Base-by-base conservation (phyloP, 2,888 invertebrate species). In the Erebia aethiops region DNA sequence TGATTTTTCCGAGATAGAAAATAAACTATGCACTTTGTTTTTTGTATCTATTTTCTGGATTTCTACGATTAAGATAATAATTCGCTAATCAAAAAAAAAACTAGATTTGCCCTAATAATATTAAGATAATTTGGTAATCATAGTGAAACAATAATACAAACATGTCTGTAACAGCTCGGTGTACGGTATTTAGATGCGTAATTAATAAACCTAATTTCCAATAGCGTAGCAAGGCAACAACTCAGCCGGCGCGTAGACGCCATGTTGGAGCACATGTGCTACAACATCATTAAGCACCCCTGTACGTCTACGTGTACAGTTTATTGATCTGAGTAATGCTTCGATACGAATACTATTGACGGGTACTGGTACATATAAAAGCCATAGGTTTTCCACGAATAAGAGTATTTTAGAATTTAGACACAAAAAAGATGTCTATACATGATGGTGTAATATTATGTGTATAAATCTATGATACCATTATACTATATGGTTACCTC, bases 261-360 rank as follows among this genome's bases (percentile, higher is more conserved):
- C 73, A 75, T 77, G 76, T 75, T 76, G 51, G 73, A 75, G 64
- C 76, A 75, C 78, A 78, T 77, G 75, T 78, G 78, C 71, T 77
- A 77, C 76, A 76, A 73, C 76, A 75, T 77, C 75, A 77, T 76
- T 76, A 75, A 74, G 71, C 74, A 62, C 69, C 71, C 73, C 69
- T 69, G 70, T 66, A 67, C 66, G 71, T 71, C 72, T 76, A 77
- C 78, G 77, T 76, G 78, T 71, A 73, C 74, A 70, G 74, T 70
- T 74, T 78, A 75, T 77, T 75, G 75, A 78, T 77, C 74, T 73
- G 68, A 66, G 71, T 75, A 74, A 66, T 68, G 63, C 54, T 67
- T 71, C 56, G 54, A 71, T 72, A 69, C 18, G 43, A 43, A 60
- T 14, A 61, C 64, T 54, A 64, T 51, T 26, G 51, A 21, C 4